phyloP scores from a whole-genome alignment of 2,113 vertebrate species.

The Myotis lucifugus region DNA sequence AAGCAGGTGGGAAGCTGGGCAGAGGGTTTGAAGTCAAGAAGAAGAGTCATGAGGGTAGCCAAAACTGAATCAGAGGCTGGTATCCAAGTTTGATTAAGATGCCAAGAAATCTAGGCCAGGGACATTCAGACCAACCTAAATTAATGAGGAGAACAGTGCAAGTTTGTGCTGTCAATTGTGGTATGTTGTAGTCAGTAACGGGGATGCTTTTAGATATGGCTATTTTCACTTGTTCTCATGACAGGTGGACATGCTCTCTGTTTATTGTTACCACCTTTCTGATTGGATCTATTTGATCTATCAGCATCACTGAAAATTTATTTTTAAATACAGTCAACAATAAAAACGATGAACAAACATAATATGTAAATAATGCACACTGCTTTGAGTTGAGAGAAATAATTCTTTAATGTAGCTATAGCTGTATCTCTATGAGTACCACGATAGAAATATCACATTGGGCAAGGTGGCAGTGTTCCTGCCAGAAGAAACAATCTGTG shows the following conservation, averaged over 20 bases:
- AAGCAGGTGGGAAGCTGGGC: neutral
- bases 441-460: neutral
- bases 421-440: neutral
- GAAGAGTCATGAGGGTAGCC: neutral
- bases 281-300: neutral
- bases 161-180: neutral
- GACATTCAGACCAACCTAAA: neutral
- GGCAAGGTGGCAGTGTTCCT: neutral
- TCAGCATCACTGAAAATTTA: neutral
- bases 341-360: neutral
- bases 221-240: neutral
- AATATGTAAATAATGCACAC: neutral
- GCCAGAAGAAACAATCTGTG: slow-evolving; percentile 54
- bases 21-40: neutral
- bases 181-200: neutral
- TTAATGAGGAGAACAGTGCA: neutral
- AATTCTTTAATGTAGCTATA: neutral
- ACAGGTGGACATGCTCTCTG: neutral
- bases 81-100: neutral
- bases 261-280: neutral
- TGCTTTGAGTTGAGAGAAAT: neutral
- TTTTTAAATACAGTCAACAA: neutral
- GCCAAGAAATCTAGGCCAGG: neutral
- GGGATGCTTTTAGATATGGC: neutral
- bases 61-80: neutral